Conservation (phyloP, 23 tunicate genomes). For the Trididemnum clinides region DNA sequence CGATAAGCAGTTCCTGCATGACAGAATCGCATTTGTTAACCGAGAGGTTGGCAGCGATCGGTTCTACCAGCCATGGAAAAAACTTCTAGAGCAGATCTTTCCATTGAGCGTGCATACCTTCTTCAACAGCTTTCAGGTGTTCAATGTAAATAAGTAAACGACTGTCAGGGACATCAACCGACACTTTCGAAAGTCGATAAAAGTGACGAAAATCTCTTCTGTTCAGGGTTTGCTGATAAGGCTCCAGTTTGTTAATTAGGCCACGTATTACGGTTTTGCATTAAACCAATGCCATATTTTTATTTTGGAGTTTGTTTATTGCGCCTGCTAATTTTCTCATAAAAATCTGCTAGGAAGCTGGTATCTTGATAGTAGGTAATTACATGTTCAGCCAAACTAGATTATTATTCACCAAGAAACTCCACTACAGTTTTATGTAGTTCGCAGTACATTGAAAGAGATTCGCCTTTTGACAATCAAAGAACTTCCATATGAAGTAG, state of each 20-base stretch:
- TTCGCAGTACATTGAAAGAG: conserved; percentile 10
- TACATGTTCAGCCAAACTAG: conserved; percentile 9
- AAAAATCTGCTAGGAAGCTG: conserved; percentile 16
- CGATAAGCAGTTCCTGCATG: conserved; percentile 27
- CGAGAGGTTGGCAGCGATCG: conserved; percentile 13
- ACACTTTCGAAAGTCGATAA: conserved; percentile 37
- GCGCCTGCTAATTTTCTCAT: too few species aligned
- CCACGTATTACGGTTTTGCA: too few species aligned
- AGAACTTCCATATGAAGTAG: too few species aligned
- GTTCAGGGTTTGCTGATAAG: too few species aligned
- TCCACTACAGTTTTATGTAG: conserved; percentile 20
- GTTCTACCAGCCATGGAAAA: conserved; percentile 34
- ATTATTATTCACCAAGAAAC: conserved; percentile 26
- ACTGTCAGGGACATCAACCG: conserved; percentile 26
- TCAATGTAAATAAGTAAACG: too few species aligned
- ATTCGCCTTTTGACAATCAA: too few species aligned
- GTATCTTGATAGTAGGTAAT: conserved; percentile 8
- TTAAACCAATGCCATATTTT: conserved; percentile 14
- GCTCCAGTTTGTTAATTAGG: too few species aligned
- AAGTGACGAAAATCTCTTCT: too few species aligned
- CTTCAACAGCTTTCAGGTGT: conserved; percentile 38
- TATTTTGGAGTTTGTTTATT: conserved; percentile 22
- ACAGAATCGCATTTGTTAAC: conserved; percentile 23
- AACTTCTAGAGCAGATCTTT: conserved; percentile 33
- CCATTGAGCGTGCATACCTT: conserved; percentile 36